Evolutionary conservation across 2,113 vertebrate genomes (phyloP), one percentile per base, ranked within the genome.

Genomic region (Dasyornis broadbenti): DNA sequence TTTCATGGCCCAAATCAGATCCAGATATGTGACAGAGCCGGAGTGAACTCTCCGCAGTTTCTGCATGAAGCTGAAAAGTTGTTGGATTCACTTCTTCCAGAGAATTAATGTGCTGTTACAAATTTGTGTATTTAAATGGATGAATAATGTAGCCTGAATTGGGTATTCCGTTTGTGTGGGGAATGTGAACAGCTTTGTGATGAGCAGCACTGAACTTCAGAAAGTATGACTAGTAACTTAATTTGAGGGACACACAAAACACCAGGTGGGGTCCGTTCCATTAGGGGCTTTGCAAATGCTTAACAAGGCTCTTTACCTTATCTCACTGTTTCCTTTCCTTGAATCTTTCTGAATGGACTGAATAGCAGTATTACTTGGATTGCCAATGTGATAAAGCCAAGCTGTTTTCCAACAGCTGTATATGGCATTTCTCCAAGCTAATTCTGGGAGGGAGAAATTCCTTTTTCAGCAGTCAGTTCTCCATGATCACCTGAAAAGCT

Each of bases 401-500:
- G n/a, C 77, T 92, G 57, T 37, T 95, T 82, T 91, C 84, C 61
- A 86, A n/a, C 75, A 94, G 54, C 54, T 77, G 30, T 44, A 54
- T 59, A 22, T 91, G 87, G 61, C 75, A 79, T 71, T 92, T 96
- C 59, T 95, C 92, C 84, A 94, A 63, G 93, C 68, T 90, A 33
- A 90, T 88, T 92, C 77, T 81, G 56, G 64, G 82, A 91, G 68
- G 52, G 47, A 86, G 82, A 82, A 93, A n/a, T 71, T 88, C 68
- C 64, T 64, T 93, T 89, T 94, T 86, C 52, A 90, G 68, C 44
- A 52, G 59, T 64, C 52, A 37, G 0, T 85, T 72, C 27, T 92
- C 47, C 14, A 7, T 33, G n/a, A 86, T 87, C 54, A 65, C n/a
- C 47, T 72, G 75, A 65, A 92, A 79, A 92, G 50, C 63, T 69